Conservation (phyloP, 2,797 vertebrate species). For the Hypotaenidia philippensis region DNA sequence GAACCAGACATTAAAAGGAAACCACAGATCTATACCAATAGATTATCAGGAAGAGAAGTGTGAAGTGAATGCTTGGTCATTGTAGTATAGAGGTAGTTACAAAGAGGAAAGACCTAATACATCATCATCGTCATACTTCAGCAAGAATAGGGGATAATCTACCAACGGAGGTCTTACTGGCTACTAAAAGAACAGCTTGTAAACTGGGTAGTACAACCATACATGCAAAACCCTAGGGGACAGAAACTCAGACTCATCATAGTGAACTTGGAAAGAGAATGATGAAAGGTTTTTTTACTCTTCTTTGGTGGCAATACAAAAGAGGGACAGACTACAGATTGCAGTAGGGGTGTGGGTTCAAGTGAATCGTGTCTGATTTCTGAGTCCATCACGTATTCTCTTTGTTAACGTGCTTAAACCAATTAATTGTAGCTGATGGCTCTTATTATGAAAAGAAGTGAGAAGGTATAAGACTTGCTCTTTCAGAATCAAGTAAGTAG, state of each 20-base stretch:
- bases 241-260: neutral
- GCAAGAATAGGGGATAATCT: neutral
- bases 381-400: neutral
- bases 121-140: slow-evolving; percentile 7
- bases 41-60: slow-evolving; percentile 70
- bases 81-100: slow-evolving; percentile 35
- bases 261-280: neutral
- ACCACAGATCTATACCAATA: slow-evolving; percentile 78
- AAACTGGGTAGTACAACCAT: neutral
- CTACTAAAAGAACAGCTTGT: neutral
- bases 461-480: neutral
- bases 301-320: neutral
- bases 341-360: neutral
- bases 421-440: neutral
- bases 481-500: slow-evolving; percentile 9
- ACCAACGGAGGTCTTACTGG: neutral
- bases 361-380: neutral
- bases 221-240: neutral
- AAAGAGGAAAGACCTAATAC: slow-evolving; percentile 32
- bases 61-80: slow-evolving; percentile 60
- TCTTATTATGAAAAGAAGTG: neutral
- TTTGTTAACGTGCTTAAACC: neutral
- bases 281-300: neutral
- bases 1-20: slow-evolving; percentile 74
- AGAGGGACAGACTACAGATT: neutral